Percentiles rank a stretch among this genome's conserved stretches.
These are phyloP conservation scores for Ennomos quercinarius DNA, from an alignment of 2,888 invertebrate species.

Conservation along the genomic window DNA sequence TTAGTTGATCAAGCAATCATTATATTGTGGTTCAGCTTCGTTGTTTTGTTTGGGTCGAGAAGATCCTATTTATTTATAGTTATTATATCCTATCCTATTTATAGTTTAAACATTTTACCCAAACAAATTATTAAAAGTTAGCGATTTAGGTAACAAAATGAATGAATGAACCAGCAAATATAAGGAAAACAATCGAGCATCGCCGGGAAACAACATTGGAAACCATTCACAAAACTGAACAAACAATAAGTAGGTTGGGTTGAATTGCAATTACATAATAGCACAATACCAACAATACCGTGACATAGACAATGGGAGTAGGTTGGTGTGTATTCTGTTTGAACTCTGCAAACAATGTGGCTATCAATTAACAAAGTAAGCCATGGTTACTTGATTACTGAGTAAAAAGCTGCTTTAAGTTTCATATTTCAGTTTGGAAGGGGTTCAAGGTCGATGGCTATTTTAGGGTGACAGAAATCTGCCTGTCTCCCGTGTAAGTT, in stretches of 20 bases:
- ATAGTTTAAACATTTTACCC: too few species aligned
- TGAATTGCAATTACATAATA: constrained; percentile 7
- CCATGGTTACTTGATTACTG: constrained; percentile 41
- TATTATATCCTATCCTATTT: too few species aligned
- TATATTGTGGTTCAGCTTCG: too few species aligned
- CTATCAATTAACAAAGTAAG: constrained; percentile 32
- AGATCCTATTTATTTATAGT: too few species aligned
- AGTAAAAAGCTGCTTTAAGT: constrained; percentile 22
- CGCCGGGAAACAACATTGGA: constrained; percentile 1
- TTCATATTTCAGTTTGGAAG: constrained; percentile 35
- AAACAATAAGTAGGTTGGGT: constrained; percentile 17
- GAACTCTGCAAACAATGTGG: constrained; percentile 23
- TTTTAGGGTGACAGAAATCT: not conserved
- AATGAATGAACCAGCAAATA: not conserved
- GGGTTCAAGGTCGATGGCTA: constrained; percentile 17
- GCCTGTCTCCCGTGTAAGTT: too few species aligned
- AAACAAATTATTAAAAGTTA: too few species aligned
- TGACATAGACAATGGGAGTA: constrained; percentile 29
- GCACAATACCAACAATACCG: constrained; percentile 30
- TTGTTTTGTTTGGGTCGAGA: too few species aligned
- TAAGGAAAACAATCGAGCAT: not conserved
- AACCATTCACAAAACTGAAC: constrained; percentile 15
- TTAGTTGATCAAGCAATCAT: too few species aligned
- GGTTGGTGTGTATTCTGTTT: constrained; percentile 9
- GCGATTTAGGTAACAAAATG: too few species aligned